Evolutionary conservation across 2,888 invertebrate genomes (phyloP).

Genomic region (Ectemnius cavifrons): DNA sequence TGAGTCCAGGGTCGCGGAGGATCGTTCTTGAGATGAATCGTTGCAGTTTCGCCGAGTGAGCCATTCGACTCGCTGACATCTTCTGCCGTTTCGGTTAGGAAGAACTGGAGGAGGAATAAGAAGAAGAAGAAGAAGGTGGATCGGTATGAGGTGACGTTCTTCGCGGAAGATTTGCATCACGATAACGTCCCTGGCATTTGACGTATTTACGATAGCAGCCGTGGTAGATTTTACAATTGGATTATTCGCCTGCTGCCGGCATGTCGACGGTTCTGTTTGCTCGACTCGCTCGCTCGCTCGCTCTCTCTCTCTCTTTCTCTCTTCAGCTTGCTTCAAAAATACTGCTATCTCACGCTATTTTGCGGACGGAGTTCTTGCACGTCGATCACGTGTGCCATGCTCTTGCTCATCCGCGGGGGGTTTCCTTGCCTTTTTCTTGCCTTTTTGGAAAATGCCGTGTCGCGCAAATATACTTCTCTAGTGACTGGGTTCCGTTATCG

Average conservation of each 20-base stretch:
- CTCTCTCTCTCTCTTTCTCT: too few species aligned
- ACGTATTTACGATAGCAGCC: conserved; percentile 50
- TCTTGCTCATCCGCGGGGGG: too few species aligned
- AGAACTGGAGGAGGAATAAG: too few species aligned
- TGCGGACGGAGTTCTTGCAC: conserved; percentile 28
- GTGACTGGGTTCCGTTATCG: conserved; percentile 42
- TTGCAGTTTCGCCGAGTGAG: conserved; percentile 27
- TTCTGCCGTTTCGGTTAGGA: too few species aligned
- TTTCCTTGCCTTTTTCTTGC: too few species aligned
- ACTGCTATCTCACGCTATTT: conserved; percentile 32
- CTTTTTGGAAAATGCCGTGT: conserved; percentile 35
- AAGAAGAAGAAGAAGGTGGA: too few species aligned
- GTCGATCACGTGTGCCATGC: conserved; percentile 9
- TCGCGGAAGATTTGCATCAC: conserved; percentile 47
- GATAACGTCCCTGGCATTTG: conserved; percentile 49
- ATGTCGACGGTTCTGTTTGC: conserved; percentile 26
- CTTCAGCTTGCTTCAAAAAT: conserved; percentile 24
- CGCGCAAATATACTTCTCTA: conserved; percentile 46
- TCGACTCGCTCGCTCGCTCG: not conserved
- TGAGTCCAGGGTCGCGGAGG: conserved; percentile 5
- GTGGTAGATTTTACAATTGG: conserved; percentile 26
- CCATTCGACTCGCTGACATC: conserved; percentile 28
- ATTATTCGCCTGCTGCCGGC: conserved; percentile 26
- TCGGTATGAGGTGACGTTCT: too few species aligned
- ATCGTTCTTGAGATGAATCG: conserved; percentile 20